A percentile compares a stretch with the other conserved stretches of the same genome.
phyloP scores from a whole-genome alignment of 2,888 invertebrate genomes.

The Cartodere bifasciata region DNA sequence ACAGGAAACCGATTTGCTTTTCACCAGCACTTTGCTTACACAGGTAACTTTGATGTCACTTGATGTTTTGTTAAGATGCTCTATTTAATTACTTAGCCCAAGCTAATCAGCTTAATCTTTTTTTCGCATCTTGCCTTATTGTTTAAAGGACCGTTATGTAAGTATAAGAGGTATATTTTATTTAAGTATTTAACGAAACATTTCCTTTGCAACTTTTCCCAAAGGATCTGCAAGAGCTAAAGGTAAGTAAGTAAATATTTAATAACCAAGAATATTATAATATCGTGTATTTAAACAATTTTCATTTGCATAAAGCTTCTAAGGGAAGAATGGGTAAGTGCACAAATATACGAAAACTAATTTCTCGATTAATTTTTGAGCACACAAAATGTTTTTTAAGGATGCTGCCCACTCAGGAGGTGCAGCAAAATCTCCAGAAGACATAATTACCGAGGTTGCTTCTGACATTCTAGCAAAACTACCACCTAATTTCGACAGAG shows the following conservation, averaged over 20 bases:
- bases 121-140: slow-evolving; percentile 1
- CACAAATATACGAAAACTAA: no score
- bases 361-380: no score
- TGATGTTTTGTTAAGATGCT: no score
- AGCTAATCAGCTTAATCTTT: no score
- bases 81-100: no score
- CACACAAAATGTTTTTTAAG: no score
- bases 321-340: no score
- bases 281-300: no score
- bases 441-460: slow-evolving; percentile 66
- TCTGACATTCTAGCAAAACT: slow-evolving; percentile 65
- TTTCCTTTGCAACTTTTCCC: not conserved
- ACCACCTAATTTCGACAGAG: slow-evolving; percentile 56
- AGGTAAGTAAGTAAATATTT: slow-evolving; percentile 7
- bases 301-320: no score
- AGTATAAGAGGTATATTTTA: slow-evolving; percentile 1
- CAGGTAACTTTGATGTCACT: no score
- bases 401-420: slow-evolving; percentile 49
- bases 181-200: slow-evolving; percentile 1
- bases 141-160: not conserved
- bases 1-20: slow-evolving; percentile 67
- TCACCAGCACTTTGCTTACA: slow-evolving; percentile 60
- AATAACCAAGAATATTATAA: no score
- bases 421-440: slow-evolving; percentile 59
- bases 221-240: slow-evolving; percentile 14